Evolutionary conservation across 2,113 vertebrate genomes (phyloP), one percentile per base, ranked within the genome.

Genomic region (Montifringilla adamsi): DNA sequence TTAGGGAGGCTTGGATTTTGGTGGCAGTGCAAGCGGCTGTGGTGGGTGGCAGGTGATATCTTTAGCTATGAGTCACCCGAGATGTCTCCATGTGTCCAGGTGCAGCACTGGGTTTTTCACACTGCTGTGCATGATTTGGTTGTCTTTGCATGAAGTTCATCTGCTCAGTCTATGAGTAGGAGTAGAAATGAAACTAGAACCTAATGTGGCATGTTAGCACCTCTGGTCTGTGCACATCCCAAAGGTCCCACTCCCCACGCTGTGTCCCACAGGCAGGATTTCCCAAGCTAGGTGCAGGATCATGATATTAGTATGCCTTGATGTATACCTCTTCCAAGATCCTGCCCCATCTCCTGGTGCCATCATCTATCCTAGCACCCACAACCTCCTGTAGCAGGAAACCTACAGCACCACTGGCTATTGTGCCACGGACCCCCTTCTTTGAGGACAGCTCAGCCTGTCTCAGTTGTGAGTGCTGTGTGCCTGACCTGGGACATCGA

Each of bases 31-130:
- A 50, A 86, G 66, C 0, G 1, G 84, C 81, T 87, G 62, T 66
- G 43, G 75, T 93, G 95, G 82, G 84, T 68, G 87, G 85, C 92
- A 92, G 85, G 72, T 23, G 24, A 14, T 95, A 88, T 80, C 88
- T 96, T 93, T 77, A 95, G 93, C 86, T 89, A 9, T 96, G 91
- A 93, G 90, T 91, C 93, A 95, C 79, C 27, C 12, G 0, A 67
- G 68, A 58, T 80, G 55, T 66, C 84, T 87, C 50, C 2, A 0
- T 12, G 50, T 83, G 72, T 85, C 90, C 93, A 88, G 76, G 81
- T 91, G 93, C 84, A 88, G 93, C 35, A 1, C 46, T 44, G 21
- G 59, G 46, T 68, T 87, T 87, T 85, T 82, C 84, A 73, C 20
- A 8, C 49, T 59, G 37, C 73, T 88, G 27, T 50, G 43, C 1